Conservation (phyloP, 92 coral and sea anemone genomes). For the Porites evermanni region DNA sequence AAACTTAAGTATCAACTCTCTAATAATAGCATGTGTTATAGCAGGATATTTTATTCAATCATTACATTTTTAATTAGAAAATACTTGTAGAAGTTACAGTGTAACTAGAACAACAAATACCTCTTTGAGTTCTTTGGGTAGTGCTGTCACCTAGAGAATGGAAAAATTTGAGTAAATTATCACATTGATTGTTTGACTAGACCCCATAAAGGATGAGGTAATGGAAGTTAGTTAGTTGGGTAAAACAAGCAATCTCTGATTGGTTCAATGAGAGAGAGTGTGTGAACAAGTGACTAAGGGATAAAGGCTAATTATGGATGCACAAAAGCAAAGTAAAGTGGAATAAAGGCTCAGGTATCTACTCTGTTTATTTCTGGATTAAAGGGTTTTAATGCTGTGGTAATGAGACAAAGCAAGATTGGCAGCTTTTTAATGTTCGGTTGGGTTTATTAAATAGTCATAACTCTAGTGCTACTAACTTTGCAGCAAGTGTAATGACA, state of each 20-base stretch:
- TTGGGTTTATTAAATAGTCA: too few relatives aligned
- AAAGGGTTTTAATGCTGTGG: not conserved
- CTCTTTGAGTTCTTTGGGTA: conserved; percentile 95
- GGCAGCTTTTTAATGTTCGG: not conserved
- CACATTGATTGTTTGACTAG: not conserved
- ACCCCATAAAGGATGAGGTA: too few relatives aligned
- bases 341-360: not conserved
- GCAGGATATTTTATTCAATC: too few relatives aligned
- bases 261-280: too few relatives aligned
- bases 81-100: not conserved
- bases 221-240: too few relatives aligned
- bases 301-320: too few relatives aligned
- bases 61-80: not conserved
- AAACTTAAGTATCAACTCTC: too few relatives aligned
- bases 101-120: conserved; percentile 31
- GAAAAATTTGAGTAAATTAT: not conserved
- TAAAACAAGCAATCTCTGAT: too few relatives aligned
- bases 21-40: too few relatives aligned
- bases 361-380: not conserved
- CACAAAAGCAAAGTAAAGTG: not conserved
- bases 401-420: not conserved
- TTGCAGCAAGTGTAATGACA: too few relatives aligned
- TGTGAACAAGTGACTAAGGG: not conserved
- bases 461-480: too few relatives aligned
- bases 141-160: conserved; percentile 70